Evolutionary conservation across 2,113 vertebrate genomes (phyloP), one percentile per base, ranked within the genome.

Genomic region (Columbina picui): DNA sequence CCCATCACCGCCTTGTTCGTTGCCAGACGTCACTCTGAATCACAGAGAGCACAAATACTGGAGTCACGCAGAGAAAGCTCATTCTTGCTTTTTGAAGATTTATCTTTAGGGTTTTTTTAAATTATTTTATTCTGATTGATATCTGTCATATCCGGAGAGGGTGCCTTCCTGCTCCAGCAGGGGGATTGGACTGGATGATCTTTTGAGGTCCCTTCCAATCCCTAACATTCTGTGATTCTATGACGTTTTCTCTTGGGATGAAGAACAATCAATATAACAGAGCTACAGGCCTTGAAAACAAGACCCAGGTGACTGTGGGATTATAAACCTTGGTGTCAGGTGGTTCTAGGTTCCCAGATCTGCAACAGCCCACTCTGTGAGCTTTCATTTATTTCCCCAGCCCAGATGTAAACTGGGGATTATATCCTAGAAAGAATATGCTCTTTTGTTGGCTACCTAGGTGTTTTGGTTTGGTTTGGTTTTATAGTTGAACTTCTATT

Each of bases 221-320:
- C 43, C 8, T 45, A 8, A 45, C 43, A 45, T 19, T 18, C 8
- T 45, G 43, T 45, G 43, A 43, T 43, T 53, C 14, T 18, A 12
- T 1, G 7, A 3, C 6, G 23, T 38, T 14, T 30, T n/a, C 14
- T 34, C 47, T 15, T 39, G 73, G 53, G n/a, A 38, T 25, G 15
- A 2, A 4, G 32, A 50, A 0, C 43, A 25, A 20, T 34, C 32
- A 5, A 0, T 6, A 1, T 4, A 17, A 43, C 38, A 86, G 29
- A 68, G 50, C 26, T 77, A n/a, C 18, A 17, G 39, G 7, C 34
- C 32, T 38, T 9, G 49, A 43, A 43, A 79, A 14, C 13, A 20
- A 41, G 25, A 32, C 26, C 22, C 21, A 20, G 19, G 10, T n/a
- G 34, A 12, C 34, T 84, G 59, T 38, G 32, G 43, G 16, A 10